Conservation (phyloP, 2,888 invertebrate genomes). For the Chalcis sispes region DNA sequence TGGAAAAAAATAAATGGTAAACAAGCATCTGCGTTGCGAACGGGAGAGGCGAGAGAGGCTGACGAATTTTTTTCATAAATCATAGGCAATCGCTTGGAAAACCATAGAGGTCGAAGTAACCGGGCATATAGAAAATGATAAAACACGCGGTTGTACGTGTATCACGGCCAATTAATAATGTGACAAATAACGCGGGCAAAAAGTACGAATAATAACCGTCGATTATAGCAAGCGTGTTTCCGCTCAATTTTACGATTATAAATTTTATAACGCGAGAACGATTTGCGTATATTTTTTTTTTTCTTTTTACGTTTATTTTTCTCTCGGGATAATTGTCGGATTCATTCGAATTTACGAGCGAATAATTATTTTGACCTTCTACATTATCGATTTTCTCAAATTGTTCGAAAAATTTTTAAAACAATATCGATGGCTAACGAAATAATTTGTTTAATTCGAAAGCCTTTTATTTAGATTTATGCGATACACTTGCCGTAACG, state of each 20-base stretch:
- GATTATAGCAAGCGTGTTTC: background rate
- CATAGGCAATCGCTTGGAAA: constrained; percentile 11
- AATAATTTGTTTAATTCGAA: too few relatives aligned
- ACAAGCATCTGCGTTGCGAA: too few relatives aligned
- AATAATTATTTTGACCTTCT: too few relatives aligned
- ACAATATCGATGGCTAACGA: too few relatives aligned
- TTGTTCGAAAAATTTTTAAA: too few relatives aligned
- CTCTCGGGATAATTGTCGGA: too few relatives aligned
- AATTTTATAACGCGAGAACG: background rate
- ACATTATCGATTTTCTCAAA: too few relatives aligned
- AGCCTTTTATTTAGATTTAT: too few relatives aligned
- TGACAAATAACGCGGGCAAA: constrained; percentile 24
- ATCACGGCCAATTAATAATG: constrained; percentile 27
- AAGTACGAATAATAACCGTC: background rate
- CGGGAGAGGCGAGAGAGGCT: too few relatives aligned
- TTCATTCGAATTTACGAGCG: too few relatives aligned
- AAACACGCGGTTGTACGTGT: background rate
- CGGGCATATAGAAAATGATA: background rate
- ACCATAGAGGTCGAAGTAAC: background rate
- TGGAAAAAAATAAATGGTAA: too few relatives aligned
- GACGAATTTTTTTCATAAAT: constrained; percentile 29
- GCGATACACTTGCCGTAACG: too few relatives aligned
- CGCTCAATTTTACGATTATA: constrained; percentile 30
- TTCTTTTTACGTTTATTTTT: background rate
- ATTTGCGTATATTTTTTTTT: constrained; percentile 22